Evolutionary conservation across 2,797 vertebrate species (phyloP).

Genomic region (Protonibea diacanthus): DNA sequence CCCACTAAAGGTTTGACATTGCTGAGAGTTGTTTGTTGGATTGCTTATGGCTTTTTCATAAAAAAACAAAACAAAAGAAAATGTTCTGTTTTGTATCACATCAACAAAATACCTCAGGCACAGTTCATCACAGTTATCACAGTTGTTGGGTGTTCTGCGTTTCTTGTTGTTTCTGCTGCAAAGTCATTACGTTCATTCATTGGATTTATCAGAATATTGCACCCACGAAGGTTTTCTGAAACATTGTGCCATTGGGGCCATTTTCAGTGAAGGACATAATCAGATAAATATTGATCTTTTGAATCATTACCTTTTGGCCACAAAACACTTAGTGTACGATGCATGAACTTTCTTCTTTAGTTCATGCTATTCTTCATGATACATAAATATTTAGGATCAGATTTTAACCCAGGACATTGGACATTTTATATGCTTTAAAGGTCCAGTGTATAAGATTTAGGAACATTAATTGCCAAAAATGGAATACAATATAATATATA

Average conservation of each 20-base stretch:
- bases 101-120: background rate
- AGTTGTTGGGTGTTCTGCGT: background rate
- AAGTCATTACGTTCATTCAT: constrained; percentile 12
- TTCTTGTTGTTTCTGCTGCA: background rate
- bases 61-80: background rate
- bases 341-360: background rate
- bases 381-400: background rate
- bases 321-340: constrained; percentile 13
- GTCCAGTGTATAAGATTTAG: too few relatives aligned
- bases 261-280: constrained; percentile 12
- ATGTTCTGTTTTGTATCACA: background rate
- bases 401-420: background rate
- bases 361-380: too few relatives aligned
- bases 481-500: too few relatives aligned
- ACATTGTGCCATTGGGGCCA: constrained; percentile 12
- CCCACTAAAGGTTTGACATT: too few relatives aligned
- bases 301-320: background rate
- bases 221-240: background rate
- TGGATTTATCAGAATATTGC: background rate
- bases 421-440: background rate
- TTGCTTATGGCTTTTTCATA: constrained; percentile 3
- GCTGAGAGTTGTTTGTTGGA: too few relatives aligned
- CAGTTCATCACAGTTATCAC: too few relatives aligned
- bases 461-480: too few relatives aligned
- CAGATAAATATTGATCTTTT: constrained; percentile 28